Evolutionary conservation across 23 tunicate genomes (phyloP), one percentile per base, ranked within the genome.

Genomic region (Oikopleura albicans): DNA sequence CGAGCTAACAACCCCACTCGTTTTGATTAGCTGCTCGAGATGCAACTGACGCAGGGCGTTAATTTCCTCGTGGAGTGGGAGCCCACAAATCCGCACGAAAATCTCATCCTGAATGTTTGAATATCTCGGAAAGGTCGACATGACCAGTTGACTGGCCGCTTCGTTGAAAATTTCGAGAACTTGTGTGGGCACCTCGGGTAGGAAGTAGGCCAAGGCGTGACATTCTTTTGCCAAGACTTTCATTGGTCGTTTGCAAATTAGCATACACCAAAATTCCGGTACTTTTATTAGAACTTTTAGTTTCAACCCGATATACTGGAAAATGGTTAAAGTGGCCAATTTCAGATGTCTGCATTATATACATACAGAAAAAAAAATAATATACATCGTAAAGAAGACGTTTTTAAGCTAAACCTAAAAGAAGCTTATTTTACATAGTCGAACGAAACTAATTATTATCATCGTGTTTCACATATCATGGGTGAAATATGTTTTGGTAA

Each of bases 131-230:
- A 88, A 95, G 89, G 91, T 90, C 1, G 90, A 84, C 40, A 88
- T 63, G 40, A 91, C 96, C 38, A 95, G 91, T 75, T 88, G 86
- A 39, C 88, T 95, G 12, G 99, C 92, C 0, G 99, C 99, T 85
- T 90, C 91, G 75, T 95, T 91, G 79, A 95, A 86, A 27, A 90
- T 88, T 49, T 91, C 86, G 0, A 95, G 85, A 92, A 95, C 89
- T 76, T 90, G 92, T 0, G 89, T 84, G 36, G 99, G 99, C 0
- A 95, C 99, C 84, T 95, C 99, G 2, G 99, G 99, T 1, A 95
- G 84, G 75, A 95, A 95, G 75, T 91, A 95, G 16, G 99, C 99
- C 4, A 71, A 35, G 31, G 79, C 27, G 34, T 71, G 27, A n/a
- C 31, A 16, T 71, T 71, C 79, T 16, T 16, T 12, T 2, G 79